Conservation (phyloP, 2,888 invertebrate species). For the Eledone cirrhosa region DNA sequence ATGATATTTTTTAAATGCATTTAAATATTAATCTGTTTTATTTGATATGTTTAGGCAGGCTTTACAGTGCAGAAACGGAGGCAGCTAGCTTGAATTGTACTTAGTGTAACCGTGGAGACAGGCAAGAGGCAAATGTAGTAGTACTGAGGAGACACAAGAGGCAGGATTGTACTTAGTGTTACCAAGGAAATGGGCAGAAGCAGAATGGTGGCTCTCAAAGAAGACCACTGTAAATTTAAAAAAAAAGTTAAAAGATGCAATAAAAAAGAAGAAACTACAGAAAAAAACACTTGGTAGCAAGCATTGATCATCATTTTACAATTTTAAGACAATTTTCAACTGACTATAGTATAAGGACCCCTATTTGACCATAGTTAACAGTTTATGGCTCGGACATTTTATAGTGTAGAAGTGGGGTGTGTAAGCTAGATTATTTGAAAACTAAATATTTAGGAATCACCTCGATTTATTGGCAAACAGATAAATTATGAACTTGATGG, state of each 20-base stretch:
- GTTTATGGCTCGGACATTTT: no score
- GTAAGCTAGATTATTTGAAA: no score
- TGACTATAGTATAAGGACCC: no score
- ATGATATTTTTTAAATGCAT: conserved; percentile 21
- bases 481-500: no score
- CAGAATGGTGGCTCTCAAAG: not conserved
- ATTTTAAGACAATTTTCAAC: no score
- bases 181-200: conserved; percentile 20
- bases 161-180: conserved; percentile 27
- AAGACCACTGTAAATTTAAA: not conserved
- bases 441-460: no score
- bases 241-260: not conserved
- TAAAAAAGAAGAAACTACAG: not conserved
- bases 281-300: not conserved
- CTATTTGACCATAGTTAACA: no score
- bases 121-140: conserved; percentile 18
- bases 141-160: conserved; percentile 23
- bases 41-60: conserved; percentile 29
- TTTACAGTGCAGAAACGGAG: conserved; percentile 28
- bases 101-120: conserved; percentile 28
- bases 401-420: no score
- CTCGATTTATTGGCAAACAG: no score
- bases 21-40: conserved; percentile 28
- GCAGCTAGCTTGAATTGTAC: conserved; percentile 30
- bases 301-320: no score